These are phyloP conservation scores for Cryptomyrus ogoouensis DNA, from an alignment of 2,113 vertebrate genomes.

Conservation along the genomic window DNA sequence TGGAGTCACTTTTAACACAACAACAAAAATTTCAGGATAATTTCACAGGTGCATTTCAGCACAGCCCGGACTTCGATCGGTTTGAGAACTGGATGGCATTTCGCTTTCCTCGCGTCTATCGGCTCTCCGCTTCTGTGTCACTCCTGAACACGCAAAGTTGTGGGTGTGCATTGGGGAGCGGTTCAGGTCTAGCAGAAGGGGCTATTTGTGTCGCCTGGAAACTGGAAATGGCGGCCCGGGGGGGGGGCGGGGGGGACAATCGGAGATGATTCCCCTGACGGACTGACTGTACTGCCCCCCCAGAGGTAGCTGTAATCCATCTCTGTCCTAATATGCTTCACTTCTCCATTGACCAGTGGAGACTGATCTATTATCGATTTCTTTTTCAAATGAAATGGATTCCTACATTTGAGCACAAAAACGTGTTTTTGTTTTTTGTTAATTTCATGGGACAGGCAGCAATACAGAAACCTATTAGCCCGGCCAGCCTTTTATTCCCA, in stretches of 20 bases:
- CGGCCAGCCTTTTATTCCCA: not conserved
- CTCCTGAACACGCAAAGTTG: not conserved
- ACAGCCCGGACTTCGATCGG: not conserved
- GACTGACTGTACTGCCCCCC: not conserved
- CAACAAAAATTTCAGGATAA: not conserved
- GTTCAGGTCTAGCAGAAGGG: not conserved
- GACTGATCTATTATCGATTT: conserved; percentile 19
- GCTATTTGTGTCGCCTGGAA: not conserved
- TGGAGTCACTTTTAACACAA: not conserved
- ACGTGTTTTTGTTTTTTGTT: not conserved
- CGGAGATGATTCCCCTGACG: not conserved
- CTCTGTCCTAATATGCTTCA: conserved; percentile 22
- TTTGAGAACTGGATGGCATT: not conserved
- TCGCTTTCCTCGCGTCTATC: not conserved
- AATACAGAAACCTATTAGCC: not conserved
- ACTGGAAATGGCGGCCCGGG: not conserved
- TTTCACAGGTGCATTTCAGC: too few species aligned
- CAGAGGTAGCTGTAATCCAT: conserved; percentile 12
- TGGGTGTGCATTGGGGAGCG: not conserved
- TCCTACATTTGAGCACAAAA: not conserved
- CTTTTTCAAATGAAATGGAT: conserved; percentile 13
- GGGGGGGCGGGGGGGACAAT: not conserved
- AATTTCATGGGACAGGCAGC: not conserved
- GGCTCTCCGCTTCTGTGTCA: too few species aligned
- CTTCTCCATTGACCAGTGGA: conserved; percentile 23